Evolutionary conservation across 2,113 vertebrate genomes (phyloP).

Genomic region (Ranitomeya variabilis): DNA sequence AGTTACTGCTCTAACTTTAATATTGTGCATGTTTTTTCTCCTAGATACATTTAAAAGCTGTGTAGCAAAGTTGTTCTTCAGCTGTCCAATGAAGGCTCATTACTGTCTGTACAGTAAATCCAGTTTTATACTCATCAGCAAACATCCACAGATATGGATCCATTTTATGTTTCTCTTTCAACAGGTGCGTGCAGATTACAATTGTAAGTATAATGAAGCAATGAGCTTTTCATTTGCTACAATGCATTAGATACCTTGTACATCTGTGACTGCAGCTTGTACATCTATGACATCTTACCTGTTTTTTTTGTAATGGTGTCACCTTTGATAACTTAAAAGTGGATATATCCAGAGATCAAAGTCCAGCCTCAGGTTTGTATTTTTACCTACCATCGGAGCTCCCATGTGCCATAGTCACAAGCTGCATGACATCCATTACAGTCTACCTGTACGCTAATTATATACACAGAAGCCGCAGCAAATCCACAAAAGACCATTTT

Average conservation of each 20-base stretch:
- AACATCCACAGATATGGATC: slow-evolving; percentile 88
- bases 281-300: background rate
- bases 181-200: slow-evolving; percentile 77
- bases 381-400: background rate
- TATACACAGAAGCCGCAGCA: no score
- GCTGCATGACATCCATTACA: background rate
- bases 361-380: background rate
- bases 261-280: background rate
- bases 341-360: background rate
- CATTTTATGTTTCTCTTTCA: slow-evolving; percentile 92
- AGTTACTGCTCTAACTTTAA: background rate
- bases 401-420: background rate
- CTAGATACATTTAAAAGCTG: slow-evolving; percentile 81
- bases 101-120: slow-evolving; percentile 95
- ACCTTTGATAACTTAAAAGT: no score
- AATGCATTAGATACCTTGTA: background rate
- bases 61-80: slow-evolving; percentile 88
- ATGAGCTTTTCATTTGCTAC: background rate
- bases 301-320: no score
- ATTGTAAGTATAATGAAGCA: background rate
- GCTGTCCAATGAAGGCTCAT: slow-evolving; percentile 88
- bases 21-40: slow-evolving; percentile 41
- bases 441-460: background rate
- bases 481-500: background rate
- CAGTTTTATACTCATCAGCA: slow-evolving; percentile 85